Evolutionary conservation across 2,888 invertebrate species (phyloP).

Genomic region (Drosophila eohydei): DNA sequence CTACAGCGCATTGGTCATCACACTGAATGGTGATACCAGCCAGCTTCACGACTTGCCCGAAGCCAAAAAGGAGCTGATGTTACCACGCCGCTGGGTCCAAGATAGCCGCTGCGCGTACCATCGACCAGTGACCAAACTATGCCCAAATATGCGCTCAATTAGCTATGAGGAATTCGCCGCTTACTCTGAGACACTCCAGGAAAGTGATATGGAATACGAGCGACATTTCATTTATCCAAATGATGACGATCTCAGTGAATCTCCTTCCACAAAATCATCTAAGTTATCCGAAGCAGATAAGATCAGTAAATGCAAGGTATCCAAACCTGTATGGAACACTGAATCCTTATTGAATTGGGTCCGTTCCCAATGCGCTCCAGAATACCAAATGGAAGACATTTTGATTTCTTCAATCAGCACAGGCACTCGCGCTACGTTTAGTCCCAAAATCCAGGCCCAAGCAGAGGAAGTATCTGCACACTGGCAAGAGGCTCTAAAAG

Average conservation of each 20-base stretch:
- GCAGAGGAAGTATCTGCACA: neutral
- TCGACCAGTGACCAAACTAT: constrained; percentile 13
- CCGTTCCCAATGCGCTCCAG: neutral
- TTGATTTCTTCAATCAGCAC: neutral
- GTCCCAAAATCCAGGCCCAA: neutral
- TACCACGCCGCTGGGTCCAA: constrained; percentile 32
- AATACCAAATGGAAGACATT: neutral
- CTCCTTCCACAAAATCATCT: neutral
- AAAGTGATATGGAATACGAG: neutral
- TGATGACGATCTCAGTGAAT: neutral
- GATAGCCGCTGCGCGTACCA: constrained; percentile 35
- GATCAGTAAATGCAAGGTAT: neutral
- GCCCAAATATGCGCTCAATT: constrained; percentile 31
- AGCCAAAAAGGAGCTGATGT: constrained; percentile 8
- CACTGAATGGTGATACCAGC: neutral
- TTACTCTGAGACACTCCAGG: constrained; percentile 5
- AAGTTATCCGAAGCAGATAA: neutral
- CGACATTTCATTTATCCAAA: neutral
- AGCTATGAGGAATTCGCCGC: constrained; percentile 8
- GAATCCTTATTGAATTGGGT: neutral
- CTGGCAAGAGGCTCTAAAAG: neutral
- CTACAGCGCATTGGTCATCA: constrained; percentile 29
- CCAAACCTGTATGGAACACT: neutral
- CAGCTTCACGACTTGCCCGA: neutral
- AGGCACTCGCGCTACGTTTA: neutral